phyloP scores from a whole-genome alignment of 1,140 invertebrate genomes.

The Geopemphigus sp. region DNA sequence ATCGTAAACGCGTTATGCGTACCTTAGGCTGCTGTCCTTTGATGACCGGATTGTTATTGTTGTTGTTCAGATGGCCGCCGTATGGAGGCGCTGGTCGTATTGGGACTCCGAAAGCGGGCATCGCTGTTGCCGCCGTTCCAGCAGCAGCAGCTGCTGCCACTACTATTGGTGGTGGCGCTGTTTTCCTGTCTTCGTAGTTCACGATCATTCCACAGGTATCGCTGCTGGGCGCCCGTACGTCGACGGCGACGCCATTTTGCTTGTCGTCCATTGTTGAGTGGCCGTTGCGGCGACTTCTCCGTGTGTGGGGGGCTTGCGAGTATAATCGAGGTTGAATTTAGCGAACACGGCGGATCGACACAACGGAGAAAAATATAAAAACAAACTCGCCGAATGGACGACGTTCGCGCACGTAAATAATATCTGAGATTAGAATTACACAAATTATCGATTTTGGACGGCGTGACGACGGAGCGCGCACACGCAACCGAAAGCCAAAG shows the following conservation, averaged over 20 bases:
- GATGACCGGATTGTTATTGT: conserved; percentile 34
- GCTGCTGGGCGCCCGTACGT: conserved; percentile 10
- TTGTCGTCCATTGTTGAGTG: conserved; percentile 40
- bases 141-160: no score
- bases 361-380: no score
- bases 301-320: background rate
- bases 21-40: conserved; percentile 20
- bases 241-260: conserved; percentile 40
- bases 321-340: background rate
- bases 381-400: background rate
- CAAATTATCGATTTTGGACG: background rate
- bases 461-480: background rate
- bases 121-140: background rate
- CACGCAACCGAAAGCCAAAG: conserved; percentile 32
- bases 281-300: background rate
- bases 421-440: background rate
- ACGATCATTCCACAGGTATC: conserved; percentile 36
- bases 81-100: conserved; percentile 9
- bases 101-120: background rate
- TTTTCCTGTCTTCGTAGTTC: background rate
- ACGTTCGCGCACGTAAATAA: background rate
- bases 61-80: conserved; percentile 17
- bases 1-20: no score
- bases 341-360: background rate
- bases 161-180: background rate